phyloP scores from a whole-genome alignment of 2,113 vertebrate genomes.

The Gymnocephalus cernua region DNA sequence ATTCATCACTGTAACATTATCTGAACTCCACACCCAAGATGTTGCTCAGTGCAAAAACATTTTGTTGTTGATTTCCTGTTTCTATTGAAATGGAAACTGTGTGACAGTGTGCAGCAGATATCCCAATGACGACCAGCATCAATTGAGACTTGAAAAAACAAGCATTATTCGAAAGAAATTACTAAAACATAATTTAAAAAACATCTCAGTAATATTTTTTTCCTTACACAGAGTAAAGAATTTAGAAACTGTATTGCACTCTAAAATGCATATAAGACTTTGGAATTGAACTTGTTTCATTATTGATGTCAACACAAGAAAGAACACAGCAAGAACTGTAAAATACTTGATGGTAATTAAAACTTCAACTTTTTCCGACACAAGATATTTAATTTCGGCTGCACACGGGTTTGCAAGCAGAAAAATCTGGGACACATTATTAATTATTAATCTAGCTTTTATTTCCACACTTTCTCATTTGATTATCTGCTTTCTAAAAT shows the following conservation, averaged over 20 bases:
- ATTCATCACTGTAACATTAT: constrained; percentile 30
- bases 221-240: not conserved
- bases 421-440: constrained; percentile 76
- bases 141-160: not conserved
- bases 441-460: constrained; percentile 78
- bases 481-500: constrained; percentile 75
- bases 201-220: not conserved
- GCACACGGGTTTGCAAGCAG: constrained; percentile 45
- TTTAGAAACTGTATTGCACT: constrained; percentile 1
- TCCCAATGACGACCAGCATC: not conserved
- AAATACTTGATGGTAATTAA: constrained; percentile 55
- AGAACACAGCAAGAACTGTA: constrained; percentile 35
- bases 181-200: not conserved
- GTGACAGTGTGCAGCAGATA: constrained; percentile 7
- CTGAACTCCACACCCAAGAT: constrained; percentile 32
- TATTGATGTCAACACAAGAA: constrained; percentile 40
- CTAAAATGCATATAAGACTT: constrained; percentile 18
- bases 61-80: constrained; percentile 30
- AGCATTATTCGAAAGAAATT: not conserved
- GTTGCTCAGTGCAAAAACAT: constrained; percentile 34
- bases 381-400: constrained; percentile 57
- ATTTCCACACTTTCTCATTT: constrained; percentile 77
- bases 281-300: constrained; percentile 26
- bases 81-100: constrained; percentile 19
- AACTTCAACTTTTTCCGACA: constrained; percentile 34